phyloP scores from a whole-genome alignment of 2,797 vertebrate species.

The Pseudocheirus occidentalis region DNA sequence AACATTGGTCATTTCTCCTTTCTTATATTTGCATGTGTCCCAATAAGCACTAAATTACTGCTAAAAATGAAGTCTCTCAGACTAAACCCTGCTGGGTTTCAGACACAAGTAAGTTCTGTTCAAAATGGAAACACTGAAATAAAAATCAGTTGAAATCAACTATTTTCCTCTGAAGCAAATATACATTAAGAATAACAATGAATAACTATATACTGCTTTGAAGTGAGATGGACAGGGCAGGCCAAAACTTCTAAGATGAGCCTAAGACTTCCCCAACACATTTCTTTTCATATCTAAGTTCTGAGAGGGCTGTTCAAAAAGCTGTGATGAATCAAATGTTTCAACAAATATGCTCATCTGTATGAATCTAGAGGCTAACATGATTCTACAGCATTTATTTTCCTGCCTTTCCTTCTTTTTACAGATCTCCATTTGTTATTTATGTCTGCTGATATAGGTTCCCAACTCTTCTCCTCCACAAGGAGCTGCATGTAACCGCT shows the following conservation, averaged over 20 bases:
- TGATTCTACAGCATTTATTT: slow-evolving; percentile 11
- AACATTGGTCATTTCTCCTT: neutral
- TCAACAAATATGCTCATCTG: neutral
- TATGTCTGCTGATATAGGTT: slow-evolving; percentile 10
- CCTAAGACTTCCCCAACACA: neutral
- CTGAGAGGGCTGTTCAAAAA: neutral
- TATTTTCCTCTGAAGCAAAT: slow-evolving; percentile 19
- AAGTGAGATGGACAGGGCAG: neutral
- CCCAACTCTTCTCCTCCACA: slow-evolving; percentile 30
- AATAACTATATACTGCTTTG: neutral
- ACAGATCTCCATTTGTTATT: slow-evolving; percentile 43
- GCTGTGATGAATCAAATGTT: neutral
- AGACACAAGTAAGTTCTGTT: neutral
- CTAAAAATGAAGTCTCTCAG: slow-evolving; percentile 60
- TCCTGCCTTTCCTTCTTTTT: slow-evolving; percentile 41
- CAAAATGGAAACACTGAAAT: neutral
- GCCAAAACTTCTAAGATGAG: neutral
- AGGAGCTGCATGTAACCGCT: neutral
- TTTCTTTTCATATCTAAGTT: neutral
- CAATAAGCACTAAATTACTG: slow-evolving; percentile 62
- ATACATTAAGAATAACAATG: slow-evolving; percentile 29
- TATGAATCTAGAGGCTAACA: neutral
- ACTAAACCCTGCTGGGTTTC: slow-evolving; percentile 54
- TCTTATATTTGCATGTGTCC: slow-evolving; percentile 29
- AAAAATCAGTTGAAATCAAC: neutral